A percentile compares a stretch with the other conserved stretches of the same genome.
Conservation (phyloP, 1,140 invertebrate species). For the Sesamia nonagrioides region DNA sequence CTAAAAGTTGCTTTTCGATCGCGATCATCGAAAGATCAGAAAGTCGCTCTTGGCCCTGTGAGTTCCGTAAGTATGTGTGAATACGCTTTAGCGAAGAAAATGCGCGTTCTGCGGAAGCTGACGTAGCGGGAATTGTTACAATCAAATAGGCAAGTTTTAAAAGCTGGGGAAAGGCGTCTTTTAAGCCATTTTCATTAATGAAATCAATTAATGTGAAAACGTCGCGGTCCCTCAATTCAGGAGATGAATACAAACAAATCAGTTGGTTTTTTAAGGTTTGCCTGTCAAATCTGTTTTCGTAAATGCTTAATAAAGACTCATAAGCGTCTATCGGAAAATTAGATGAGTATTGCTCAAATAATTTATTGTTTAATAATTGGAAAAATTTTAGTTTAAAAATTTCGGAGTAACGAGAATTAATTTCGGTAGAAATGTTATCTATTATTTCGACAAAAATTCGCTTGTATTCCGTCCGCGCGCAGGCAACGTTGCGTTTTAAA, state of each 20-base stretch:
- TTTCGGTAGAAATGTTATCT: constrained; percentile 14
- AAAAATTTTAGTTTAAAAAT: constrained; percentile 9
- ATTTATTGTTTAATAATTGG: neutral
- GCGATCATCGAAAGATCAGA: too few species aligned
- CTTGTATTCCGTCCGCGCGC: constrained; percentile 2
- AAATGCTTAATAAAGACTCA: neutral
- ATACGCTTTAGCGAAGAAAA: constrained; percentile 20
- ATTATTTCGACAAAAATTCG: constrained; percentile 22
- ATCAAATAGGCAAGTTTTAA: constrained; percentile 2
- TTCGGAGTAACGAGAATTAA: neutral
- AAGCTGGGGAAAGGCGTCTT: neutral
- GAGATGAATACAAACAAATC: neutral
- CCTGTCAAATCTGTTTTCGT: neutral
- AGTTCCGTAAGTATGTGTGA: neutral
- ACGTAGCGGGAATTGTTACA: neutral
- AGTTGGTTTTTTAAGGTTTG: constrained; percentile 17
- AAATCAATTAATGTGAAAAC: constrained; percentile 7
- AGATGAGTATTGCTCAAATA: neutral
- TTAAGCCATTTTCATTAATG: neutral
- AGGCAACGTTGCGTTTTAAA: constrained; percentile 2
- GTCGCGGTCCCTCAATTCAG: neutral
- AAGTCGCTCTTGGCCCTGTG: neutral
- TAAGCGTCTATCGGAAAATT: neutral
- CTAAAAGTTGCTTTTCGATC: too few species aligned
- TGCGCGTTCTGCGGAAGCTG: neutral